A percentile compares a stretch with the other conserved stretches of the same genome.
phyloP scores from a whole-genome alignment of 1,140 invertebrate species.

The Drosophila pruinosa region DNA sequence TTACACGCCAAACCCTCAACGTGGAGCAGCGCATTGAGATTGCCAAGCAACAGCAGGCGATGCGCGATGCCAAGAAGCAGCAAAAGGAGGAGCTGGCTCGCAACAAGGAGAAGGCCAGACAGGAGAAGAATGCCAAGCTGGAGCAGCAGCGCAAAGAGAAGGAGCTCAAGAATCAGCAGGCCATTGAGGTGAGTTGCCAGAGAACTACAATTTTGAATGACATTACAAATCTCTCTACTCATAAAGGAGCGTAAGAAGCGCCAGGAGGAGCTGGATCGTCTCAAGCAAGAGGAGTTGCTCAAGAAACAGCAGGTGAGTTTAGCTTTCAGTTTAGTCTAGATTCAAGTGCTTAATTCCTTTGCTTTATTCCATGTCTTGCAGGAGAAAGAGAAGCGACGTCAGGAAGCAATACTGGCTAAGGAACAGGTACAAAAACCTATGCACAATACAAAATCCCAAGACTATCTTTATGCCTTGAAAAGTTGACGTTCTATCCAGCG shows the following conservation, averaged over 20 bases:
- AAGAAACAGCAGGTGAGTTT: slow-evolving; percentile 90
- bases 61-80: slow-evolving; percentile 85
- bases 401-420: slow-evolving; percentile 92
- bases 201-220: neutral
- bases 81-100: slow-evolving; percentile 84
- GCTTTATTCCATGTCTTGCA: slow-evolving; percentile 83
- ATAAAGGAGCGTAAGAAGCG: slow-evolving; percentile 91
- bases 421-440: slow-evolving; percentile 88
- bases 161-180: slow-evolving; percentile 89
- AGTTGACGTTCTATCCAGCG: no score
- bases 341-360: slow-evolving; percentile 49
- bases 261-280: slow-evolving; percentile 92
- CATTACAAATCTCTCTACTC: neutral
- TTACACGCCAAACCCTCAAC: slow-evolving; percentile 85
- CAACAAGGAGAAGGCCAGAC: slow-evolving; percentile 83
- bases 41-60: slow-evolving; percentile 86
- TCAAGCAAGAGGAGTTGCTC: slow-evolving; percentile 92
- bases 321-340: neutral
- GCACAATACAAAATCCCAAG: neutral
- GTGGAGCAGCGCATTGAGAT: slow-evolving; percentile 87
- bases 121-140: slow-evolving; percentile 90
- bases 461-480: neutral
- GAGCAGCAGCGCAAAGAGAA: slow-evolving; percentile 90
- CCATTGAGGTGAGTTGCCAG: slow-evolving; percentile 84
- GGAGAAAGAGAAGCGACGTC: slow-evolving; percentile 94